phyloP scores from a whole-genome alignment of 2,888 invertebrate species.

The Myopa tessellatipennis region DNA sequence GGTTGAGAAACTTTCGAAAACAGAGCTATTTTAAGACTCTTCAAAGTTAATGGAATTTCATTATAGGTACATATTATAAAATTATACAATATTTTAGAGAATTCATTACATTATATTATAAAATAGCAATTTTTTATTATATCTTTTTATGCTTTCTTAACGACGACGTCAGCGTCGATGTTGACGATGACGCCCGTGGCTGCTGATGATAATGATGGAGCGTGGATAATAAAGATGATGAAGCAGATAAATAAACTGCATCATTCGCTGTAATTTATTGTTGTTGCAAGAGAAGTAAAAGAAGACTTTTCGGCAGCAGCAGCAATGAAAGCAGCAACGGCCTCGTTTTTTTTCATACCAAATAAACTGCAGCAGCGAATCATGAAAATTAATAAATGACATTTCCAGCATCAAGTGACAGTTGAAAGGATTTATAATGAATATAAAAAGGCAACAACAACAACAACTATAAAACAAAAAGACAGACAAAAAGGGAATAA shows the following conservation, averaged over 20 bases:
- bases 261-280: slow-evolving; percentile 11
- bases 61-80: too few relatives aligned
- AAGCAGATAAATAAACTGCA: slow-evolving; percentile 16
- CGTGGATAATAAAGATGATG: slow-evolving; percentile 26
- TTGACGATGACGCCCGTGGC: not conserved
- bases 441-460: not conserved
- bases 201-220: not conserved
- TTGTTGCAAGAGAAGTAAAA: too few relatives aligned
- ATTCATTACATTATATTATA: not conserved
- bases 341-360: too few relatives aligned
- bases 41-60: too few relatives aligned
- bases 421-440: slow-evolving; percentile 18
- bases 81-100: too few relatives aligned
- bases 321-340: too few relatives aligned
- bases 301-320: too few relatives aligned
- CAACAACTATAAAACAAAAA: not conserved
- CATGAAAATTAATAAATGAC: slow-evolving; percentile 23
- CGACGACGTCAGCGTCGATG: not conserved
- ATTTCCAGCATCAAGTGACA: slow-evolving; percentile 30
- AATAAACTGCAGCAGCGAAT: slow-evolving; percentile 1
- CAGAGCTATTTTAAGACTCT: too few relatives aligned
- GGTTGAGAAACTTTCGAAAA: too few relatives aligned
- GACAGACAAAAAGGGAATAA: not conserved
- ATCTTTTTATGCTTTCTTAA: not conserved
- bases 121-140: too few relatives aligned